Percentiles rank a stretch among this genome's conserved stretches.
These are phyloP conservation scores for Seladonia tumulorum DNA, from an alignment of 2,888 invertebrate species.

Conservation along the genomic window DNA sequence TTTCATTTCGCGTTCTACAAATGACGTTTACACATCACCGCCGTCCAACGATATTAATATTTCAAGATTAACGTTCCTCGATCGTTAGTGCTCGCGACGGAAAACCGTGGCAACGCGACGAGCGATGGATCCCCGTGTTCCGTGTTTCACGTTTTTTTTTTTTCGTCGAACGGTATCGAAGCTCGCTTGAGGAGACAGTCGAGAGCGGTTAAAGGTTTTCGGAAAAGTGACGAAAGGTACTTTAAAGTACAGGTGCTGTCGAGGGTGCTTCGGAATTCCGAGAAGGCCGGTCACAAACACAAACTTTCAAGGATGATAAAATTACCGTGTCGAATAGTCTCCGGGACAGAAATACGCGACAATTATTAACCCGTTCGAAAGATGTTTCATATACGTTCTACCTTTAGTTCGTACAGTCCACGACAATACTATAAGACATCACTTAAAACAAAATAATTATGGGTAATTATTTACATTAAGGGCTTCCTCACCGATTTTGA, in stretches of 20 bases:
- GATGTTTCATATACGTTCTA: no score
- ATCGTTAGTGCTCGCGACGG: neutral
- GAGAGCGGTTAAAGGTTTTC: constrained; percentile 47
- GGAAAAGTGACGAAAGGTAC: constrained; percentile 40
- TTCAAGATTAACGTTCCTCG: constrained; percentile 46
- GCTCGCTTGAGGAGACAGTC: constrained; percentile 25
- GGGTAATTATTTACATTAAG: no score
- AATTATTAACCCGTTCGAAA: neutral
- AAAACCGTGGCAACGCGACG: neutral
- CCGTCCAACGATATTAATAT: constrained; percentile 24
- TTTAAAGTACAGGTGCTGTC: constrained; percentile 50
- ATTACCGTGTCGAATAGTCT: constrained; percentile 41
- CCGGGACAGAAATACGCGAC: neutral
- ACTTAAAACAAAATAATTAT: no score
- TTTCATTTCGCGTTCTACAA: constrained; percentile 45
- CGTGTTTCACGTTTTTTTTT: constrained; percentile 1
- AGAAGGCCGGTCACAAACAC: constrained; percentile 9
- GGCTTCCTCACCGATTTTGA: no score
- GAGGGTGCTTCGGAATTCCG: constrained; percentile 48
- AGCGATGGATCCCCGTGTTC: neutral
- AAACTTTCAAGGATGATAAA: constrained; percentile 57
- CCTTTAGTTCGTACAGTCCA: no score
- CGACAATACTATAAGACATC: no score
- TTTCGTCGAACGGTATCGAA: constrained; percentile 1
- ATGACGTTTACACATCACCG: constrained; percentile 50